Evolutionary conservation across 23 tunicate genomes (phyloP).

Genomic region (Diplosoma virens): DNA sequence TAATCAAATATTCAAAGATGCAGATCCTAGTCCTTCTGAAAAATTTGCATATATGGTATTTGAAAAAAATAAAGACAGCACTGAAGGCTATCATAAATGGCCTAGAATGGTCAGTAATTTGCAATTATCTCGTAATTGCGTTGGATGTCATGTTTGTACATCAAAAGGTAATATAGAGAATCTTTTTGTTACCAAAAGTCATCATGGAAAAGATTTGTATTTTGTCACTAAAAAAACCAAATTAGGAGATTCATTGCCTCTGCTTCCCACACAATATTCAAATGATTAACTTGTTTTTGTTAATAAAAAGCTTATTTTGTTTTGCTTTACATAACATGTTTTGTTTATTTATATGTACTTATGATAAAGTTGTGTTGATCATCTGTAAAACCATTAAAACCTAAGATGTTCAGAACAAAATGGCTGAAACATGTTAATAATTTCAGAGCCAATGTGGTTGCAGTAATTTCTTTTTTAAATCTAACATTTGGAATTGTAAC

Average conservation of each 20-base stretch:
- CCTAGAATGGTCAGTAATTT: slow-evolving; percentile 37
- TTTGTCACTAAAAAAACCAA: slow-evolving; percentile 25
- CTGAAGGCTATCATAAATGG: slow-evolving; percentile 4
- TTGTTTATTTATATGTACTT: no score
- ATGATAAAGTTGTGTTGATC: no score
- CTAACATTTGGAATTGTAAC: no score
- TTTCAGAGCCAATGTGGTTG: no score
- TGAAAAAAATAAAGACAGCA: not conserved
- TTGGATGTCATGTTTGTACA: slow-evolving; percentile 39
- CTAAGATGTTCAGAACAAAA: no score
- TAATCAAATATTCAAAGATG: not conserved
- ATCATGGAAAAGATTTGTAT: slow-evolving; percentile 23
- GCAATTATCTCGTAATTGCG: not conserved
- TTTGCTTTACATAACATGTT: no score
- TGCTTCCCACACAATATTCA: not conserved
- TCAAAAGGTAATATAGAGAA: slow-evolving; percentile 43
- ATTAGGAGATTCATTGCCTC: slow-evolving; percentile 36
- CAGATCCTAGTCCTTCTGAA: not conserved
- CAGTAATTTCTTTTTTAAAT: no score
- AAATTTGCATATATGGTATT: slow-evolving; percentile 16
- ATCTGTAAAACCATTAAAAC: no score
- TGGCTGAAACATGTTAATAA: no score
- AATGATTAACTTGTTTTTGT: not conserved
- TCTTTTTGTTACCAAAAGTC: not conserved
- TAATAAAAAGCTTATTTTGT: no score